A percentile compares a stretch with the other conserved stretches of the same genome.
Evolutionary conservation across 2,888 invertebrate genomes (phyloP).

Genomic region (Maniola hyperantus): DNA sequence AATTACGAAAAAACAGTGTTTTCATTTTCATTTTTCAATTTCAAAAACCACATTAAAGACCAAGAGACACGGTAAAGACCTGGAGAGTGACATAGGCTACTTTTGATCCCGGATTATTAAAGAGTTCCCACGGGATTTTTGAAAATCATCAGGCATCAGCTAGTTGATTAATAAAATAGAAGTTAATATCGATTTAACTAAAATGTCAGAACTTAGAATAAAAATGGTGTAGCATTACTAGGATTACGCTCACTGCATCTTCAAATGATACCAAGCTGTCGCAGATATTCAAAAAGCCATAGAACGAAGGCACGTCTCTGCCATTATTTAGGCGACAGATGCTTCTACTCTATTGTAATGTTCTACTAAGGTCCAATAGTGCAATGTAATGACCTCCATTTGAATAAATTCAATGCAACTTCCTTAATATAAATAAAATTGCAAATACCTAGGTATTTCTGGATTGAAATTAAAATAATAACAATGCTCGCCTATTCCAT

Average conservation of each 20-base stretch:
- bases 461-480: too few species aligned
- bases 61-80: too few species aligned
- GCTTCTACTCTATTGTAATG: conserved; percentile 16
- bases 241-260: conserved; percentile 5
- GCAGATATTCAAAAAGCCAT: conserved; percentile 35
- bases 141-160: too few species aligned
- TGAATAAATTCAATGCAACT: conserved; percentile 9
- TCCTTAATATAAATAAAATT: neutral
- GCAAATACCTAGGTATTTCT: too few species aligned
- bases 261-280: conserved; percentile 31
- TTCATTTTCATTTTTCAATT: too few species aligned
- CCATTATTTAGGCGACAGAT: conserved; percentile 36
- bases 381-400: neutral
- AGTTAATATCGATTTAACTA: neutral
- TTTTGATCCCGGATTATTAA: too few species aligned
- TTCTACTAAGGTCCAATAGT: conserved; percentile 6
- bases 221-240: neutral
- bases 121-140: too few species aligned
- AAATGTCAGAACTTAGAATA: neutral
- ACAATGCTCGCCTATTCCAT: too few species aligned
- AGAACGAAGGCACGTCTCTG: conserved; percentile 31
- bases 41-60: too few species aligned
- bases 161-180: neutral
- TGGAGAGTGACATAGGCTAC: too few species aligned
- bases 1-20: too few species aligned